Conservation (phyloP, 2,797 vertebrate genomes). For the Coregonus ussuriensis region DNA sequence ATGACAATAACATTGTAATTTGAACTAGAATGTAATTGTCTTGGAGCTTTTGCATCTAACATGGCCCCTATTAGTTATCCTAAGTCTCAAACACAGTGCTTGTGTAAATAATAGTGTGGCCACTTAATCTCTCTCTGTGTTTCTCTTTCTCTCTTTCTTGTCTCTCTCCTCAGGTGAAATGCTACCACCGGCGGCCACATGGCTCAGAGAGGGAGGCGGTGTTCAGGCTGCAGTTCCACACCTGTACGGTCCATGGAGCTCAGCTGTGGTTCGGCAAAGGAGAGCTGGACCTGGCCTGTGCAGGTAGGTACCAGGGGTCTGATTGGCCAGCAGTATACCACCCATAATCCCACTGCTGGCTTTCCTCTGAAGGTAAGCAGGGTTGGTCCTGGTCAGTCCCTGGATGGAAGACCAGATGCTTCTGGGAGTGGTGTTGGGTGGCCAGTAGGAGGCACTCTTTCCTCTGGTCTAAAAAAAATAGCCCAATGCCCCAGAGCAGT, state of each 20-base stretch:
- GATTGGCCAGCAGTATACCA: background rate
- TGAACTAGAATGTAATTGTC: background rate
- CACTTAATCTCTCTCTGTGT: background rate
- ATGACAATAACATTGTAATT: background rate
- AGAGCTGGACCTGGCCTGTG: conserved; percentile 85
- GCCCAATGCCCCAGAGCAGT: too few relatives aligned
- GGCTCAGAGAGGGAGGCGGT: conserved; percentile 82
- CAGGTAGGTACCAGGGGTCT: conserved; percentile 72
- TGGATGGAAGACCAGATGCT: too few relatives aligned
- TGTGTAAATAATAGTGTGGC: background rate
- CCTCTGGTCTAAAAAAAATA: too few relatives aligned
- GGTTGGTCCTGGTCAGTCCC: too few relatives aligned
- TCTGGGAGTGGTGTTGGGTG: too few relatives aligned
- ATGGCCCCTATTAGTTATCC: background rate
- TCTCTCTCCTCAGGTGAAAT: conserved; percentile 81
- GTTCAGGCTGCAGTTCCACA: conserved; percentile 92
- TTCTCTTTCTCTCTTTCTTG: background rate
- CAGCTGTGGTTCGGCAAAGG: conserved; percentile 88
- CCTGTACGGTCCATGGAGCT: conserved; percentile 86
- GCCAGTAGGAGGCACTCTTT: too few relatives aligned
- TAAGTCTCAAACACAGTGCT: background rate
- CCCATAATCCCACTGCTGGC: too few relatives aligned
- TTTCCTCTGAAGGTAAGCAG: too few relatives aligned
- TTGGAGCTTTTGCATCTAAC: background rate
- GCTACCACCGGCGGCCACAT: conserved; percentile 81